Evolutionary conservation across 2,797 vertebrate genomes (phyloP), one percentile per base, ranked within the genome.

Genomic region (Octomys mimax): DNA sequence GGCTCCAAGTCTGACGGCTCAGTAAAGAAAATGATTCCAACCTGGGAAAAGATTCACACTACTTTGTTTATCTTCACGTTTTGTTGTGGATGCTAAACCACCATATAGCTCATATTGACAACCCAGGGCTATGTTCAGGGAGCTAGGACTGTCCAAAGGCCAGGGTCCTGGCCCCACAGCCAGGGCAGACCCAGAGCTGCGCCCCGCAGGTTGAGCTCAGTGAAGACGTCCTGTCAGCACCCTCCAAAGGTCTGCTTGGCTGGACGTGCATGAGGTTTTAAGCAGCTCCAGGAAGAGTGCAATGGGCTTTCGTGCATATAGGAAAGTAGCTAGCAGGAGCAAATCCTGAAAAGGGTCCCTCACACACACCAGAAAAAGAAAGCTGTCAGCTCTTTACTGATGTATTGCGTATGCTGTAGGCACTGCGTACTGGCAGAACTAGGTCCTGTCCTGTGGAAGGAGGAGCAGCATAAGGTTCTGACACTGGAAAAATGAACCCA

Each of bases 211-310:
- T 18, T 96, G 11, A 49, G 59, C 80, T 80, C 66, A 86, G 97
- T 97, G 96, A 96, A 98, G 97, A 96, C 5, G 13, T 94, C 83
- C 22, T 93, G 96, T 96, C 97, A 94, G 92, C 8, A 91, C 91
- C 92, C 42, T 94, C 64, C 0, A 0, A 95, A 96, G 93, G 61
- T 85, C 87, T 97, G 84, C 93, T 97, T 96, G 95, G 80, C 95
- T 97, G 96, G 96, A 49, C 49, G 26, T 0, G 0, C 61, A 0
- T 0, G 75, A 70, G 78, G 46, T 54, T 71, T 89, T n/a, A 61
- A 24, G n/a, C 68, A 94, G 61, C 0, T 2, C 39, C 68, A 1
- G 0, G 33, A 92, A 94, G 11, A 70, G 42, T 1, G 78, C n/a
- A 0, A 24, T 2, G 0, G 87, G 87, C 83, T 71, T 80, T 96